Evolutionary conservation across 1,140 invertebrate species (phyloP).

Genomic region (Drosophila eugracilis): DNA sequence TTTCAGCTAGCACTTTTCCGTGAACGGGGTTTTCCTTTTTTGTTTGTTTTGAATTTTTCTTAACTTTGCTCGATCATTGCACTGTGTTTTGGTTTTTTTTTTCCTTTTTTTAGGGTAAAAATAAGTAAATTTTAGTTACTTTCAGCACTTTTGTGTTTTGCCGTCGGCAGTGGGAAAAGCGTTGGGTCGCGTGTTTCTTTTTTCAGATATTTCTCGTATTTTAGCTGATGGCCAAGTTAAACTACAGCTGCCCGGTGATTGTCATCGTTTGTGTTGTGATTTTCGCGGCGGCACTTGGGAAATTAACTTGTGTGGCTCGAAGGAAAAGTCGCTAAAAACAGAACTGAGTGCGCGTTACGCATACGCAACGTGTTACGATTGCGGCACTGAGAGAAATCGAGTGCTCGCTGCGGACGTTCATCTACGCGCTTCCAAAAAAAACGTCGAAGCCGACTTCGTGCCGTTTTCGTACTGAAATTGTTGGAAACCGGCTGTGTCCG

Average conservation of each 20-base stretch:
- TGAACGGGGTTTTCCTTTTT: too few relatives aligned
- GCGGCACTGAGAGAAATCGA: conserved; percentile 15
- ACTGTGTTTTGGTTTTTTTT: conserved; percentile 27
- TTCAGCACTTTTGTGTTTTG: conserved; percentile 40
- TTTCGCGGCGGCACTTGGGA: conserved; percentile 25
- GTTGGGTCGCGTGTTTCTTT: conserved; percentile 18
- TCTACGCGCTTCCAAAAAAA: conserved; percentile 84
- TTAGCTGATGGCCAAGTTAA: conserved; percentile 17
- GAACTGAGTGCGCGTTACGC: conserved; percentile 45
- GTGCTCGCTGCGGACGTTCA: conserved; percentile 70
- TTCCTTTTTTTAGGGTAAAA: conserved; percentile 9
- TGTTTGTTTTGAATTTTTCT: conserved; percentile 14
- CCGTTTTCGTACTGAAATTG: too few relatives aligned
- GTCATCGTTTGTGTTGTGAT: conserved; percentile 37
- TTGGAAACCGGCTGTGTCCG: too few relatives aligned
- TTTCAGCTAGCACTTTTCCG: conserved; percentile 28
- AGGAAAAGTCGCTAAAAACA: conserved; percentile 17
- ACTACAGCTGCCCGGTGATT: conserved; percentile 42
- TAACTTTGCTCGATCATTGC: conserved; percentile 36
- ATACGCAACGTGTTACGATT: conserved; percentile 36
- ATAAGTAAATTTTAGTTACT: conserved; percentile 22
- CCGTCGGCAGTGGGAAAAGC: conserved; percentile 30
- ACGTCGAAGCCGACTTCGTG: too few relatives aligned
- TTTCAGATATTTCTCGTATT: not conserved
- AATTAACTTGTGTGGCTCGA: not conserved